phyloP scores from a whole-genome alignment of 2,888 invertebrate species.

The Heteromurus nitidus region DNA sequence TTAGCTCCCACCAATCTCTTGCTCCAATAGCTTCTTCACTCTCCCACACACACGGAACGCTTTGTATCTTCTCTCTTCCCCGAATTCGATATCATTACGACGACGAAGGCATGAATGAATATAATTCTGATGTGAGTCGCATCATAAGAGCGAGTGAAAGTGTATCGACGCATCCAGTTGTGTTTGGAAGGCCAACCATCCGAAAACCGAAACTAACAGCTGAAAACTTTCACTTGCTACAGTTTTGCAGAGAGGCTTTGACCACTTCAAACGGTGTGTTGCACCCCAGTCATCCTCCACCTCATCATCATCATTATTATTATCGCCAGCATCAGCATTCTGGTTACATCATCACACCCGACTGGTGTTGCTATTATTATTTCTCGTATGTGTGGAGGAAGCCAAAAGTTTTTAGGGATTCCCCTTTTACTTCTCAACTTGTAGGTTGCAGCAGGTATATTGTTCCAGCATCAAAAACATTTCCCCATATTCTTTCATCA shows the following conservation, averaged over 20 bases:
- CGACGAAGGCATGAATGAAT: neutral
- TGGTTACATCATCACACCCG: neutral
- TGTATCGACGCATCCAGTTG: conserved; percentile 37
- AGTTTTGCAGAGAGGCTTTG: conserved; percentile 21
- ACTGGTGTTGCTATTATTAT: neutral
- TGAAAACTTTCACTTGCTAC: conserved; percentile 52
- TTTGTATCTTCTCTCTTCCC: neutral
- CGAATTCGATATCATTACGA: conserved; percentile 16
- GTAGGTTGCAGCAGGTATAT: too few relatives aligned
- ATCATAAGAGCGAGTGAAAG: conserved; percentile 24
- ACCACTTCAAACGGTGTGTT: conserved; percentile 20
- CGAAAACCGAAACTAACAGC: conserved; percentile 49
- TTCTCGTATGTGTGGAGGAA: neutral
- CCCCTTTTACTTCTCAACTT: too few relatives aligned
- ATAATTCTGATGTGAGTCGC: conserved; percentile 2
- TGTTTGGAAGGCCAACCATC: conserved; percentile 43
- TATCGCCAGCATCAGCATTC: neutral
- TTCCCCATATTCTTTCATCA: too few relatives aligned
- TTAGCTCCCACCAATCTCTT: conserved; percentile 62
- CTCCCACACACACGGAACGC: neutral
- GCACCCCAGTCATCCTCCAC: neutral
- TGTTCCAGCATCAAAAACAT: too few relatives aligned
- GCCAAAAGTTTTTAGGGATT: too few relatives aligned
- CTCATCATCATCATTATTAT: neutral
- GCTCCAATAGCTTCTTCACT: conserved; percentile 28